phyloP scores from a whole-genome alignment of 2,888 invertebrate species.

The Laothoe populi region DNA sequence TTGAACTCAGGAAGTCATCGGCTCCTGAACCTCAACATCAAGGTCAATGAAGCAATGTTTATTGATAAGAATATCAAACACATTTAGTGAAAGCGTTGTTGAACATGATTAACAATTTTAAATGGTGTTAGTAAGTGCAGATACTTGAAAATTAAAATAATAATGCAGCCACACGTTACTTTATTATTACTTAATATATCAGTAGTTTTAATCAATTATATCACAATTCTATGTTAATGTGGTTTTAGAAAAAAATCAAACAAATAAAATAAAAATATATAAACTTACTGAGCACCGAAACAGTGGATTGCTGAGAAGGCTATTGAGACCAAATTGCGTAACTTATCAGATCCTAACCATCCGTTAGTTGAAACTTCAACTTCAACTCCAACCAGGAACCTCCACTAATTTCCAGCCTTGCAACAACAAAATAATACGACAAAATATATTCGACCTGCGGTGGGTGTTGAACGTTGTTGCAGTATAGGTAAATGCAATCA shows the following conservation, averaged over 20 bases:
- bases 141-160: neutral
- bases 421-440: neutral
- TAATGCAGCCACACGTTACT: neutral
- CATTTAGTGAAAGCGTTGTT: no score
- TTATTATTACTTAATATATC: neutral
- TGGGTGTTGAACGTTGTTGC: no score
- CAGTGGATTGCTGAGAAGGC: neutral
- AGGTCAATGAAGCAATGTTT: no score
- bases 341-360: slow-evolving; percentile 3
- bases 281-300: neutral
- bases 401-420: neutral
- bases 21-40: no score
- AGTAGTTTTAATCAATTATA: neutral
- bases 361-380: no score
- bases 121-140: neutral
- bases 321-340: neutral
- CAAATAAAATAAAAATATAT: neutral
- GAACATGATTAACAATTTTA: no score
- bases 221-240: neutral
- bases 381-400: slow-evolving; percentile 14
- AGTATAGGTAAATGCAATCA: slow-evolving; percentile 3
- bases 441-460: neutral
- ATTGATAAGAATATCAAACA: no score
- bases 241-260: neutral
- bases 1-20: no score